Conservation (phyloP, 1,140 invertebrate genomes). For the Bombus vancouverensis region DNA sequence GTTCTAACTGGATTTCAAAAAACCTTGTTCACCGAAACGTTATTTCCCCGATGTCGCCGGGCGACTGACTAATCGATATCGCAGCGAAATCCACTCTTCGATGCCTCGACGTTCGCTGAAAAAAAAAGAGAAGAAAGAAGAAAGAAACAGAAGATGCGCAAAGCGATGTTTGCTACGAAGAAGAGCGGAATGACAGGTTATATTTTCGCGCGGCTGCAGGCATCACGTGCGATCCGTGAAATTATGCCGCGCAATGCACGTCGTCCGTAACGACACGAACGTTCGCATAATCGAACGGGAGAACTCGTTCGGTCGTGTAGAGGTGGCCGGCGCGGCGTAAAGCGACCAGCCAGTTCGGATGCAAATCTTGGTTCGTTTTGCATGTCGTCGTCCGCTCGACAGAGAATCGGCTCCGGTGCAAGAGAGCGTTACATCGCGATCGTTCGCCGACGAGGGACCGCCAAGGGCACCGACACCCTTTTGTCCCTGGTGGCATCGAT, state of each 20-base stretch:
- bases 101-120: neutral
- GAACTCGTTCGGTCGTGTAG: neutral
- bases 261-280: slow-evolving; percentile 65
- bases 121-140: neutral
- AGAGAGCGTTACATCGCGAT: slow-evolving; percentile 61
- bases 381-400: slow-evolving; percentile 66
- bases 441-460: slow-evolving; percentile 10
- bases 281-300: slow-evolving; percentile 70
- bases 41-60: neutral
- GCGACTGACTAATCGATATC: slow-evolving; percentile 8
- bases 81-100: neutral
- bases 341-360: slow-evolving; percentile 66
- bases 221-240: slow-evolving; percentile 66
- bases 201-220: slow-evolving; percentile 5
- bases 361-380: slow-evolving; percentile 72
- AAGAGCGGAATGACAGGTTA: neutral
- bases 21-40: neutral
- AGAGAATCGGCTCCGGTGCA: slow-evolving; percentile 33
- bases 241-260: slow-evolving; percentile 68
- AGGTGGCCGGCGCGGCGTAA: slow-evolving; percentile 54
- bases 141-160: neutral
- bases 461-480: neutral
- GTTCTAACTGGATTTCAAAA: neutral
- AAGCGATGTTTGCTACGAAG: neutral
- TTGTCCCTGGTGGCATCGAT: neutral